Base-by-base conservation (phyloP, 2,888 invertebrate genomes). In the Stegophylla sp. region DNA sequence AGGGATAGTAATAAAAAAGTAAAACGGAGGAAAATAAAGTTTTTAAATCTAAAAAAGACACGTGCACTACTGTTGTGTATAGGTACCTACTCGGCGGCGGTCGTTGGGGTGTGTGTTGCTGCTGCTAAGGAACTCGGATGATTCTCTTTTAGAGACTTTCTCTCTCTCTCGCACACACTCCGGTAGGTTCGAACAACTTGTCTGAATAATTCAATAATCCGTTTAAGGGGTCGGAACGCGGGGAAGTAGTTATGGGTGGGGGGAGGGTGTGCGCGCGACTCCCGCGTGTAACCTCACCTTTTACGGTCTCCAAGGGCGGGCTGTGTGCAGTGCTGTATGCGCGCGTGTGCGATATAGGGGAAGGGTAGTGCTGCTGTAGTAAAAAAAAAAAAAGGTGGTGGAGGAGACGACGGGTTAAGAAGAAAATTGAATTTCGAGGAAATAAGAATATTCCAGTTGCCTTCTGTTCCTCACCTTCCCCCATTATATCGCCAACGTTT, bases 121-220 rank as follows among this genome's bases (percentile, higher is more conserved):
- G 45, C n/a, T 12, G n/a, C 59, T 76, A 76, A 76, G 75, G 75
- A 76, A 76, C 41, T 64, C 41, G 5, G 76, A 45, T 20, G 77
- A 48, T 76, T n/a, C 28, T 77, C 53, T 48, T 9, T 26, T 34
- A 34, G 7, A 34, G 4, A 5, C 34, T 59, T 0, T 59, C 28
- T 28, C 7, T 59, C 13, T 13, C 26, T 13, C 26, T 26, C 26
- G 15, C 43, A 9, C 53, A 7, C 9, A 10, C 45, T 12, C 15
- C 51, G 51, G 75, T 45, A 45, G 61, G 67, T 77, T 77, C 66
- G 67, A 69, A 79, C 77, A 69, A 79, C 77, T 79, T 79, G 77
- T 79, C 77, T 79, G 77, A 79, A 79, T 79, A 79, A 79, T 79
- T 79, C 77, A 79, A 79, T 79, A 79, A 79, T 79, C 77, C 77